Conservation (phyloP, 2,888 invertebrate species). For the Eupithecia subfuscata region DNA sequence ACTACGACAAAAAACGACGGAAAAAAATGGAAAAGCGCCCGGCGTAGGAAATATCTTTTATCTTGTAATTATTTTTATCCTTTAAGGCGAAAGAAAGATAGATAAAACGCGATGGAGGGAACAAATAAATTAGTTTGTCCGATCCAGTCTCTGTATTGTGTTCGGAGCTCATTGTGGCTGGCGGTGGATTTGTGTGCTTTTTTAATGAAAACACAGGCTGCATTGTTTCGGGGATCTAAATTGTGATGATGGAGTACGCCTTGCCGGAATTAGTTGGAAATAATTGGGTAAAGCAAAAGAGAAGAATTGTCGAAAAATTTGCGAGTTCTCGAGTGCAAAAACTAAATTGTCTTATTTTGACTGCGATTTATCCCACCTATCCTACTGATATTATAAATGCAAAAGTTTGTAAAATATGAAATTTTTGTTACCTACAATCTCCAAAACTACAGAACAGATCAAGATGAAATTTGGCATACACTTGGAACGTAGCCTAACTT, state of each 20-base stretch:
- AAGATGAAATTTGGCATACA: too few species aligned
- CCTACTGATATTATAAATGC: too few species aligned
- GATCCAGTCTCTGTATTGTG: constrained; percentile 66
- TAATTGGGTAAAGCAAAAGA: constrained; percentile 19
- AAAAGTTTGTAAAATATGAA: too few species aligned
- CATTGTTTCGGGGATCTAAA: constrained; percentile 40
- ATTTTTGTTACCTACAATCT: too few species aligned
- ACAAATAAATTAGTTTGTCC: constrained; percentile 77
- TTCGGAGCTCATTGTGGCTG: constrained; percentile 49
- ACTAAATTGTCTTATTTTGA: neutral
- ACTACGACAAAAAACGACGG: constrained; percentile 60
- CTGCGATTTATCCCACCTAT: neutral
- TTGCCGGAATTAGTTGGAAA: constrained; percentile 25
- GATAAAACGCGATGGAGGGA: constrained; percentile 59
- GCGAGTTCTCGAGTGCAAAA: neutral
- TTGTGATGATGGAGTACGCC: constrained; percentile 30
- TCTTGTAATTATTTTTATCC: constrained; percentile 84
- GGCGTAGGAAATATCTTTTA: constrained; percentile 73
- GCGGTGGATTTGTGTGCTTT: constrained; percentile 44
- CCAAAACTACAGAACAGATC: too few species aligned
- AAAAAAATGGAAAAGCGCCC: constrained; percentile 55
- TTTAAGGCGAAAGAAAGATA: constrained; percentile 75
- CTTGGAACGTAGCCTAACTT: too few species aligned
- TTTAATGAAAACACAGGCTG: constrained; percentile 48
- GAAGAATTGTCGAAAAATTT: neutral